Evolutionary conservation across 2,797 vertebrate species (phyloP), one percentile per base, ranked within the genome.

Genomic region (Lepidocolaptes lacrymiger): DNA sequence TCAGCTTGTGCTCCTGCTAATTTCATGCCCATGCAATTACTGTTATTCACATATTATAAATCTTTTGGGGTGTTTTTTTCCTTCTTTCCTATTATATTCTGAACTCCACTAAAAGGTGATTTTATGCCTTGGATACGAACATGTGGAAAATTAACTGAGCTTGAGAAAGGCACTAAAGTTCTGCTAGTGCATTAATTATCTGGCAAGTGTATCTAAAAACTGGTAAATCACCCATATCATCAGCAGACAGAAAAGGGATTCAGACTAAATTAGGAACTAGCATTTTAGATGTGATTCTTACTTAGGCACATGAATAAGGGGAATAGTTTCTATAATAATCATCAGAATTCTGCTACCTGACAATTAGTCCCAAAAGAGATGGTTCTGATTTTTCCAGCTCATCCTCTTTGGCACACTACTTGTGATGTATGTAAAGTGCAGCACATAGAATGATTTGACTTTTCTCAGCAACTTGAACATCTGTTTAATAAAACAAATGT

Each of bases 121-220:
- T 95, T 95, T 95, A 89, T 91, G 92, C 68, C 71, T 74, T 63
- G 23, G 56, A 37, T 85, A 59, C 8, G 66, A 89, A 85, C 78
- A 79, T 94, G 92, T 93, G 85, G 92, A 85, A 90, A 90, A 96
- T 93, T 93, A 85, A 96, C 64, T 59, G 77, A 77, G 55, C 94
- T 95, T 96, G 81, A 77, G 91, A 93, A 95, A 91, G 56, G 77
- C 78, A 66, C 75, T 95, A 91, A 93, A 91, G 81, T 54, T 87
- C 78, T 75, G 39, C 22, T 18, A 73, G 61, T 79, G 84, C 73
- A 69, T 93, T 92, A 81, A 97, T 95, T 97, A 91, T 88, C 63
- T 72, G 51, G 61, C 49, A 78, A 91, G 56, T 84, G 13, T 71
- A 61, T 88, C 83, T 94, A 79, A 86, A 59, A 59, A 85, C 55